Evolutionary conservation across 2,797 vertebrate genomes (phyloP).

Genomic region (Sebastiscus tertius): DNA sequence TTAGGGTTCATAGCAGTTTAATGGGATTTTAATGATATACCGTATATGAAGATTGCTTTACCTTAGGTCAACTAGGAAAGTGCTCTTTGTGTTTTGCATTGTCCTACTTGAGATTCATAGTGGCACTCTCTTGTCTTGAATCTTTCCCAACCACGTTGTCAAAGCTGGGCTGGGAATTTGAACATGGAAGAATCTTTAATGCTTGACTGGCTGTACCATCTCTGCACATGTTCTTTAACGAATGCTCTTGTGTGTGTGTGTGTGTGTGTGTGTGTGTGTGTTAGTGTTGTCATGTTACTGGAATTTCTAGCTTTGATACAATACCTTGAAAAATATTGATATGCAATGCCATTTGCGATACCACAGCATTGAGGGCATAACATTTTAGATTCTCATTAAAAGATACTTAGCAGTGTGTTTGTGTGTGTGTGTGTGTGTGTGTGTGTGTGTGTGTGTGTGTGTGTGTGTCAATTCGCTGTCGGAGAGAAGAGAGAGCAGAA

Average conservation of each 20-base stretch:
- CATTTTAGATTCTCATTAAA: no score
- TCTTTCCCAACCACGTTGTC: not conserved
- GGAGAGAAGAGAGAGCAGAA: no score
- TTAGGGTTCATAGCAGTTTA: not conserved
- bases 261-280: not conserved
- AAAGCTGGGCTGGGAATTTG: not conserved
- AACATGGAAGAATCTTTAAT: not conserved
- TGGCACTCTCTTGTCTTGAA: not conserved
- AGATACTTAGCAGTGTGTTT: not conserved
- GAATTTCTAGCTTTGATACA: no score
- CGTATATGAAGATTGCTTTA: not conserved
- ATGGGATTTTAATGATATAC: not conserved
- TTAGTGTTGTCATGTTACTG: no score
- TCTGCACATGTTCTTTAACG: not conserved
- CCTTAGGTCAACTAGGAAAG: not conserved
- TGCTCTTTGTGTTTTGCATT: not conserved
- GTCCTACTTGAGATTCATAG: conserved; percentile 1
- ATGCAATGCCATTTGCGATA: no score
- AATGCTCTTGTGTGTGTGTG: not conserved
- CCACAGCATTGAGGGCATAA: no score
- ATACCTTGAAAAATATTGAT: no score
- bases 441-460: not conserved
- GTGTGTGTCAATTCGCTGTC: no score
- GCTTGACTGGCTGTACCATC: not conserved
- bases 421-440: not conserved